phyloP scores from a whole-genome alignment of 2,113 vertebrate genomes.

The Cepphus grylle region DNA sequence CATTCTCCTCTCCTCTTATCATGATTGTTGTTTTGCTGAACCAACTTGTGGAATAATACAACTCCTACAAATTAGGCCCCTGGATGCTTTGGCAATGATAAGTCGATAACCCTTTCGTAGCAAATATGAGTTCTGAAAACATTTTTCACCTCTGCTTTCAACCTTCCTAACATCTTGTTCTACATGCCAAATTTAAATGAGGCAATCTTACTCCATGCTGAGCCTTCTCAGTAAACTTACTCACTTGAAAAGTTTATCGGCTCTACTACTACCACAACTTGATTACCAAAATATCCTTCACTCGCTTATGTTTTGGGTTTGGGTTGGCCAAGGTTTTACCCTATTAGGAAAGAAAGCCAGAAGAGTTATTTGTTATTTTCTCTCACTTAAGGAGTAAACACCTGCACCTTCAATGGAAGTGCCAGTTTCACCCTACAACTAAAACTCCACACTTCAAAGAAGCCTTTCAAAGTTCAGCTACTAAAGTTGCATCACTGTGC shows the following conservation, averaged over 20 bases:
- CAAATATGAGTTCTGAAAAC: not conserved
- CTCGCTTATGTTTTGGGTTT: not conserved
- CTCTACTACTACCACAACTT: not conserved
- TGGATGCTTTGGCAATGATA: not conserved
- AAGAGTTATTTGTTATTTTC: not conserved
- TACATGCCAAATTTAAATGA: not conserved
- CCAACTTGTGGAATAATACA: slow-evolving; percentile 7
- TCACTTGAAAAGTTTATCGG: not conserved
- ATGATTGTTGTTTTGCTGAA: slow-evolving; percentile 15
- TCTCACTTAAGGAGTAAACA: not conserved
- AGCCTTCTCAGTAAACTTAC: not conserved
- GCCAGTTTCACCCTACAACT: not conserved
- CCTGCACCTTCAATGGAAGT: not conserved
- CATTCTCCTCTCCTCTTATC: slow-evolving; percentile 17
- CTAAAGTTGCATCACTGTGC: not conserved
- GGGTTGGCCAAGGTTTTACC: not conserved
- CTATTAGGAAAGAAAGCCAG: not conserved
- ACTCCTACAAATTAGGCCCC: not conserved
- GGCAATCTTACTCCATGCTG: not conserved
- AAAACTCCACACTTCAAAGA: not conserved
- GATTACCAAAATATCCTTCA: not conserved
- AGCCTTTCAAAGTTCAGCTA: not conserved
- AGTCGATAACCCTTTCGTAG: not conserved
- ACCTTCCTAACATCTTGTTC: not conserved
- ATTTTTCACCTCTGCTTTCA: not conserved